Evolutionary conservation across 53 echinoderm and acorn worm genomes (phyloP), one percentile per base, ranked within the genome.

Genomic region (Holothuria scabra): DNA sequence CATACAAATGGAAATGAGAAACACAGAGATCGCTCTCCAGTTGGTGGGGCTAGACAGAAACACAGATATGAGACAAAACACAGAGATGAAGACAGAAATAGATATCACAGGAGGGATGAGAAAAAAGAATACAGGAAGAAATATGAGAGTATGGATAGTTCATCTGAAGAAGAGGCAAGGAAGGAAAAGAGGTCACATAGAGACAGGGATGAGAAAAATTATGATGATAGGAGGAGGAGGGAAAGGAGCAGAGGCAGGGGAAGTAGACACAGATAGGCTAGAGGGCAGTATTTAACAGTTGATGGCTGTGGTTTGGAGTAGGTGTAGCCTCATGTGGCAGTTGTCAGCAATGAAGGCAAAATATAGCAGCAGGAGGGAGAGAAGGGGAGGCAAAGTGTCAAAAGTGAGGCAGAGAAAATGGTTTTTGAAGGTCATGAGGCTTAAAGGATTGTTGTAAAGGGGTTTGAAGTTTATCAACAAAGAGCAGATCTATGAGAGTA

Each of bases 201-300:
- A 48, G 76, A 76, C 52, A 46, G 24, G 52, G n/a, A 49, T 49
- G 25, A 29, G 12, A 55, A 2, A 64, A 31, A 10, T 10, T 10
- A 64, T 64, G 65, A 64, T 64, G 65, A 56, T 38, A 52, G 48
- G 52, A 49, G 52, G 46, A 74, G 44, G 55, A 76, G 76, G 29
- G 55, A 49, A 8, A 56, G 56, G 26, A 76, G 76, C 13, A 76
- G 76, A 49, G 76, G 56, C 26, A 76, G 76, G 46, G 55, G 56
- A 55, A n/a, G 46, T 19, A 76, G 56, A 52, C 76, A 76, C 55
- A 76, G 76, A 28, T 56, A 76, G 55, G 9, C 9, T 21, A 65
- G 31, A 21, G 31, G 65, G 65, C 28, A 23, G 18, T 52, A 18
- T 52, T 8, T 52, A 1, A 18, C 1, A 16, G 18, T 1, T 52